Conservation (phyloP, 2,888 invertebrate species). For the Synergus laeviventris region DNA sequence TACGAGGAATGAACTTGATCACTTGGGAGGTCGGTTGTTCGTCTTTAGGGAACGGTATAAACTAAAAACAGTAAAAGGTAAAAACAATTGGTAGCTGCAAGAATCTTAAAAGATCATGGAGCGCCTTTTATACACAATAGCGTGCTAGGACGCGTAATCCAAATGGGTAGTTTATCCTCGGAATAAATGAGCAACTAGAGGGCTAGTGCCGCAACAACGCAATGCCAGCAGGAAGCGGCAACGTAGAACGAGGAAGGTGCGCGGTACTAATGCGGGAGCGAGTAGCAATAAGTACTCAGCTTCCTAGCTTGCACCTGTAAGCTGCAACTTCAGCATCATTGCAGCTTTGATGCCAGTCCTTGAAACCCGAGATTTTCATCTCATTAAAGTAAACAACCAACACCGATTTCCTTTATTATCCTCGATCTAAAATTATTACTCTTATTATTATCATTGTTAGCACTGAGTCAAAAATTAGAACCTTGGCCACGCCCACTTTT, state of each 20-base stretch:
- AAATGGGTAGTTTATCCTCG: conserved; percentile 55
- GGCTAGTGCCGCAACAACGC: conserved; percentile 13
- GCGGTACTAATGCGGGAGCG: conserved; percentile 59
- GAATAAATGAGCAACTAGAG: conserved; percentile 61
- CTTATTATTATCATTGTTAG: not conserved
- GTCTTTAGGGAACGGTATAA: conserved; percentile 8
- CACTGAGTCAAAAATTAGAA: no score
- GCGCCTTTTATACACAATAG: conserved; percentile 12
- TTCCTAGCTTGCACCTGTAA: conserved; percentile 50
- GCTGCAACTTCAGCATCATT: conserved; percentile 47
- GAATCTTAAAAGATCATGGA: conserved; percentile 8
- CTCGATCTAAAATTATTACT: not conserved
- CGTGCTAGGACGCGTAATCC: conserved; percentile 38
- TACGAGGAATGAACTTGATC: not conserved
- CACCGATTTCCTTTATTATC: not conserved
- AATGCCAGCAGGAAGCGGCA: conserved; percentile 45
- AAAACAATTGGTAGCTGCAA: conserved; percentile 20
- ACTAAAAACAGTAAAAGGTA: not conserved
- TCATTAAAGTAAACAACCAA: not conserved
- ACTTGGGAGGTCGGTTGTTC: not conserved
- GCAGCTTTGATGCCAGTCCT: conserved; percentile 45
- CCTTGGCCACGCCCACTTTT: no score
- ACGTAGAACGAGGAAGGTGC: conserved; percentile 51
- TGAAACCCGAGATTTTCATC: conserved; percentile 12
- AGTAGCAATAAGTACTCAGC: conserved; percentile 41